phyloP scores from a whole-genome alignment of 2,797 vertebrate genomes.

The Etheostoma nigrum region DNA sequence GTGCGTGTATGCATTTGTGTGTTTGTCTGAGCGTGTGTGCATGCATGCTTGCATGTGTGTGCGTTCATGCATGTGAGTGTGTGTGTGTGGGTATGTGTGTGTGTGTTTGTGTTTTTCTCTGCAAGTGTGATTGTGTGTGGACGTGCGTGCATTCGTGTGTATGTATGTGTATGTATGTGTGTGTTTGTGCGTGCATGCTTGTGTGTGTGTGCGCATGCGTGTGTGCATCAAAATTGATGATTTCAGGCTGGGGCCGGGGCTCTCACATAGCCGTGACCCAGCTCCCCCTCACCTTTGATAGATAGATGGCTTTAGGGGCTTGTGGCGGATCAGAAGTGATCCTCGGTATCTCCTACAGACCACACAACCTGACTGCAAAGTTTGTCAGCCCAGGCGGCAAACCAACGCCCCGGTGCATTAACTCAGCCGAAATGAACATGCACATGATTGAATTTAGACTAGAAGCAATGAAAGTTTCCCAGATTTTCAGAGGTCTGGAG shows the following conservation, averaged over 20 bases:
- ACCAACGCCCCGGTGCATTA: conserved; percentile 40
- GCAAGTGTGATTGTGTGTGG: neutral
- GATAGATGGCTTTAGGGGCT: conserved; percentile 86
- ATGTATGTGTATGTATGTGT: neutral
- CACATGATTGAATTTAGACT: conserved; percentile 64
- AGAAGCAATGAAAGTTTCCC: conserved; percentile 59
- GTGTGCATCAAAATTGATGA: conserved; percentile 74
- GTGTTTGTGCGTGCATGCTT: conserved; percentile 1
- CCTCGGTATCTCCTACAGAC: conserved; percentile 66
- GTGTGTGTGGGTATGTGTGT: accelerated
- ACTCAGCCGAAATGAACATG: conserved; percentile 52
- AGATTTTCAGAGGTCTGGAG: conserved; percentile 39
- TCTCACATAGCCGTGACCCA: conserved; percentile 68
- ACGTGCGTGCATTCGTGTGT: neutral
- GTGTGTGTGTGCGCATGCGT: conserved; percentile 13
- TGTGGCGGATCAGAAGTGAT: conserved; percentile 79
- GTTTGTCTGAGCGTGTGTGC: no score
- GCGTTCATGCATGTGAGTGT: accelerated
- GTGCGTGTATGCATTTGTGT: no score
- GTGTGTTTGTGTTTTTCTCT: accelerated
- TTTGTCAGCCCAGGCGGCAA: conserved; percentile 52
- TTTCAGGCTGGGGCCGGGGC: conserved; percentile 58
- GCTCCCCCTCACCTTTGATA: conserved; percentile 76
- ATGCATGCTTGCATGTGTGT: no score
- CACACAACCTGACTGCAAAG: conserved; percentile 71